phyloP scores from a whole-genome alignment of 2,113 vertebrate species.

The Lepus americanus region DNA sequence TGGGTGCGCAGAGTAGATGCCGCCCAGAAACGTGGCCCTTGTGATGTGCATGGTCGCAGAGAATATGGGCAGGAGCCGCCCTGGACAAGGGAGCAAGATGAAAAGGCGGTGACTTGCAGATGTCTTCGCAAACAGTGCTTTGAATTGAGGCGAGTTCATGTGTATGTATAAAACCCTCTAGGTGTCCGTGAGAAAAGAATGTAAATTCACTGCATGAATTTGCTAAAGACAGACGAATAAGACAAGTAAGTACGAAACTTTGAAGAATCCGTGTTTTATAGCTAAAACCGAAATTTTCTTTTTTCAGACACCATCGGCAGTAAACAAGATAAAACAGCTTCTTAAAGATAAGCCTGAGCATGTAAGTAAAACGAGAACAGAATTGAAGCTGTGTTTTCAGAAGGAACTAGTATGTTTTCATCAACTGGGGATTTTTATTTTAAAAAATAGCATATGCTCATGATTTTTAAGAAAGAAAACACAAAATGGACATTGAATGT shows the following conservation, averaged over 20 bases:
- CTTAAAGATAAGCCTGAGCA: constrained; percentile 95
- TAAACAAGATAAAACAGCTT: constrained; percentile 94
- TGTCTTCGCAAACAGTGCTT: constrained; percentile 3
- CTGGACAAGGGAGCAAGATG: background rate
- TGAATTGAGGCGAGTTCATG: background rate
- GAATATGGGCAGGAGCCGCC: background rate
- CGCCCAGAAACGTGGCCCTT: background rate
- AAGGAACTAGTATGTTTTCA: background rate
- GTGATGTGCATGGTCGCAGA: background rate
- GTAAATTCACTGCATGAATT: constrained; percentile 8
- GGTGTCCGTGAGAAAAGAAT: background rate
- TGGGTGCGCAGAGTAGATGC: background rate
- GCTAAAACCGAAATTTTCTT: constrained; percentile 63
- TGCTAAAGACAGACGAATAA: background rate
- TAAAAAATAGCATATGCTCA: background rate
- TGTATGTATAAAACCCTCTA: background rate
- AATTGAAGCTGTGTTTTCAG: constrained; percentile 8
- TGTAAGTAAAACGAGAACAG: constrained; percentile 90
- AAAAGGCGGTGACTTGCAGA: constrained; percentile 1
- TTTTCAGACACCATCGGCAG: constrained; percentile 95
- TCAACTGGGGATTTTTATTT: background rate
- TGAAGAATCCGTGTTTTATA: background rate
- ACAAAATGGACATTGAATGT: background rate
- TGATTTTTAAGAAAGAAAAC: background rate
- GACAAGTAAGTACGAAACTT: background rate